Percentiles rank a stretch among this genome's conserved stretches.
These are phyloP conservation scores for Phyllostomus hastatus DNA, from an alignment of 2,113 vertebrate species.

Conservation along the genomic window DNA sequence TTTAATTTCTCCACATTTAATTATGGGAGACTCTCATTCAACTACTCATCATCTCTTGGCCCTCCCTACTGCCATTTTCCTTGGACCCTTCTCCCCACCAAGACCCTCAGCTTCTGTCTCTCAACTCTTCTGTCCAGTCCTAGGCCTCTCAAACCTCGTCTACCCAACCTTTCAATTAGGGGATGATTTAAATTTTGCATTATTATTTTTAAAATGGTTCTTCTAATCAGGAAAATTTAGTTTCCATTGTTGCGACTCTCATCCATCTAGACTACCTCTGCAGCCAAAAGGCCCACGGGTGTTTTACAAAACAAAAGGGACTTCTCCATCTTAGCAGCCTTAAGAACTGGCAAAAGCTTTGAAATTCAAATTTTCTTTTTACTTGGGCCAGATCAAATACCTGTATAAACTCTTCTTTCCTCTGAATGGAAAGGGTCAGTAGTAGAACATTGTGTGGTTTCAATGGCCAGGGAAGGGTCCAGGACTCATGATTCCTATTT, in stretches of 20 bases:
- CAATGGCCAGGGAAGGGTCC: background rate
- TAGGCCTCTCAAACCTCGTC: background rate
- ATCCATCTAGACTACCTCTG: background rate
- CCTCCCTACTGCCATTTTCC: background rate
- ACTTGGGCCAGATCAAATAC: background rate
- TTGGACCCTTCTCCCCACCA: background rate
- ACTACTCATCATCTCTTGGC: accelerated
- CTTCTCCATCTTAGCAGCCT: background rate
- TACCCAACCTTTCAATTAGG: background rate
- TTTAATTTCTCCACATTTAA: background rate
- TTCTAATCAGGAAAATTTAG: background rate
- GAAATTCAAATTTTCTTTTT: conserved; percentile 28
- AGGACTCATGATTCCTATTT: background rate
- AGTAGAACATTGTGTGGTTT: background rate
- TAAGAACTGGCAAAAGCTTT: background rate
- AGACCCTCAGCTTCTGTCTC: background rate
- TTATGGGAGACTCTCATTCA: no score
- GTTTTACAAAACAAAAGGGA: background rate
- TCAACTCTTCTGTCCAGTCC: no score
- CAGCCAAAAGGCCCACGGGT: background rate
- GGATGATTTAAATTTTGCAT: background rate
- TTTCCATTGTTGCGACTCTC: background rate
- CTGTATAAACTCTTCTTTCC: background rate
- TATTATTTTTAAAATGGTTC: background rate
- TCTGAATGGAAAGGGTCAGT: background rate